Evolutionary conservation across 2,797 vertebrate genomes (phyloP).

Genomic region (Carduelis carduelis): DNA sequence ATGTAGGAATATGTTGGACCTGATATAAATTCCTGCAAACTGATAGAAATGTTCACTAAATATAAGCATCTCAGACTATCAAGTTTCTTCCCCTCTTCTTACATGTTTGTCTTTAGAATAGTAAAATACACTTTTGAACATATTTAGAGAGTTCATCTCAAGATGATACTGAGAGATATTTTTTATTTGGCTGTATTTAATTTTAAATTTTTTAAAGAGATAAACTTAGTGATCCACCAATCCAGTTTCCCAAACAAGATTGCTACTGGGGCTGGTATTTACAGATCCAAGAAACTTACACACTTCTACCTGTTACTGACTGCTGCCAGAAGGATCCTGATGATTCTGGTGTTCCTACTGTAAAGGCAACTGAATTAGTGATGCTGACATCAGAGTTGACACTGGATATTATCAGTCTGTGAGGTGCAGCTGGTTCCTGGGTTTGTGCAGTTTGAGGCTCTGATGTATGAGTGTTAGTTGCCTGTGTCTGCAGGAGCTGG

Average conservation of each 20-base stretch:
- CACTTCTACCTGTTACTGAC: not conserved
- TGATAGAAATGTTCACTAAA: not conserved
- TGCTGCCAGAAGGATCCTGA: not conserved
- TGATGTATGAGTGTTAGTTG: not conserved
- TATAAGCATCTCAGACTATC: not conserved
- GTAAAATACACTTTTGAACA: not conserved
- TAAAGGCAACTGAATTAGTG: not conserved
- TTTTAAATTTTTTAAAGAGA: not conserved
- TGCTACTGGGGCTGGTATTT: not conserved
- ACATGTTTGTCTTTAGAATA: not conserved
- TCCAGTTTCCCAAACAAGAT: not conserved
- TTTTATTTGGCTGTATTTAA: not conserved
- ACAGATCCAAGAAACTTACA: not conserved
- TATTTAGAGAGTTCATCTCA: not conserved
- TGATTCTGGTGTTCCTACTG: not conserved
- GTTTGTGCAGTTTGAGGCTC: rapidly evolving
- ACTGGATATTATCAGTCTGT: not conserved
- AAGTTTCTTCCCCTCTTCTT: not conserved
- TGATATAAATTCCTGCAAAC: not conserved
- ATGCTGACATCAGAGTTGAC: not conserved
- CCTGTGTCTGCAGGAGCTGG: not conserved
- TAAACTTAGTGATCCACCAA: not conserved
- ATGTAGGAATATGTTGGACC: not conserved
- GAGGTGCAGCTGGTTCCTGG: not conserved
- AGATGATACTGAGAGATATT: not conserved